phyloP scores from a whole-genome alignment of 2,113 vertebrate species.

The Numenius arquata region DNA sequence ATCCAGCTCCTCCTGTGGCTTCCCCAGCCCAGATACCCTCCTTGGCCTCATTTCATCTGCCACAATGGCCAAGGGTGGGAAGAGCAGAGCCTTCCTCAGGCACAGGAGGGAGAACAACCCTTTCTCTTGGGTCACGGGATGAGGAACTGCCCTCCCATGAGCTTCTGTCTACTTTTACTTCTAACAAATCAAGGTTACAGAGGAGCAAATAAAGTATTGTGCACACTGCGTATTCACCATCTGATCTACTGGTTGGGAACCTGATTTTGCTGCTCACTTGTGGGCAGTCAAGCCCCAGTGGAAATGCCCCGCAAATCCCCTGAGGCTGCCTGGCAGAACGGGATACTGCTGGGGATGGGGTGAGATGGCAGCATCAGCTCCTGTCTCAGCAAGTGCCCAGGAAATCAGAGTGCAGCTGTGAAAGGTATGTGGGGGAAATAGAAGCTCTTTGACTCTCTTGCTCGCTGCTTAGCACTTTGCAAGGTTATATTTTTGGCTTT shows the following conservation, averaged over 20 bases:
- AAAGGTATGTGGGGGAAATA: not conserved
- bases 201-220: not conserved
- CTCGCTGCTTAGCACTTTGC: not conserved
- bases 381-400: not conserved
- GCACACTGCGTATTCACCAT: accelerated
- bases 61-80: not conserved
- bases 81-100: not conserved
- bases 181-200: not conserved
- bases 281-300: not conserved
- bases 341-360: not conserved
- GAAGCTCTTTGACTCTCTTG: not conserved
- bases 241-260: not conserved
- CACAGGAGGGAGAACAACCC: not conserved
- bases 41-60: not conserved
- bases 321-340: not conserved
- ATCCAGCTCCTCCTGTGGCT: not conserved
- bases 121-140: not conserved
- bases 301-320: not conserved
- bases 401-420: not conserved
- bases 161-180: not conserved
- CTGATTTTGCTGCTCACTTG: not conserved
- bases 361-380: not conserved
- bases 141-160: not conserved
- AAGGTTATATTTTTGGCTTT: not conserved
- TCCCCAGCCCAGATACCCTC: not conserved